Percentiles rank a stretch among this genome's conserved stretches.
Conservation (phyloP, 2,797 vertebrate species). For the Epinephelus malabaricus region DNA sequence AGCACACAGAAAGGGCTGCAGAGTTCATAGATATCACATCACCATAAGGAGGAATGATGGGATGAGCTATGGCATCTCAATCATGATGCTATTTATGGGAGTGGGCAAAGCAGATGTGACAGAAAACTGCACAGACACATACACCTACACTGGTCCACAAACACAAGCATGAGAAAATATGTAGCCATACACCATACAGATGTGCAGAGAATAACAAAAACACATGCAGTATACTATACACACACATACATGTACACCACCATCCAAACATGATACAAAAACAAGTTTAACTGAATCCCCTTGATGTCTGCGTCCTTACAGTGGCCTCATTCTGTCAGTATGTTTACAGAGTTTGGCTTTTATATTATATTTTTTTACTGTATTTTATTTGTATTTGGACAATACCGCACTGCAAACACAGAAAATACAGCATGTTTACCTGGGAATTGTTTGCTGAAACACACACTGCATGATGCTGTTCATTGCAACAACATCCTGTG, state of each 20-base stretch:
- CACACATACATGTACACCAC: not conserved
- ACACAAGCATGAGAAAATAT: slow-evolving; percentile 4
- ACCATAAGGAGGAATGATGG: slow-evolving; percentile 27
- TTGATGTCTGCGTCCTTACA: not conserved
- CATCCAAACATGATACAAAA: slow-evolving; percentile 8
- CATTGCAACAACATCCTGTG: not conserved
- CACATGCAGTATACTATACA: not conserved
- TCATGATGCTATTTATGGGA: slow-evolving; percentile 29
- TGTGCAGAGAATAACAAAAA: slow-evolving; percentile 5
- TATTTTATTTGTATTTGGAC: not conserved
- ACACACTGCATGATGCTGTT: not conserved
- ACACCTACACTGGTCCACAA: not conserved
- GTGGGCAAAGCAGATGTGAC: not conserved
- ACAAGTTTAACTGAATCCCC: slow-evolving; percentile 3
- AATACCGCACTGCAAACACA: not conserved
- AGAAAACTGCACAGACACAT: not conserved
- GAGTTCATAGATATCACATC: slow-evolving; percentile 36
- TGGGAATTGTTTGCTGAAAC: not conserved
- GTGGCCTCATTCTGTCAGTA: slow-evolving; percentile 25
- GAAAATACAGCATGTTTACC: not conserved
- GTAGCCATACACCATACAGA: not conserved
- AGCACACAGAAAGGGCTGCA: slow-evolving; percentile 13
- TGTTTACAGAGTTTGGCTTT: not conserved
- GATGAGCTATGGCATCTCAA: slow-evolving; percentile 22
- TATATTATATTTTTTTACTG: not conserved